Percentiles rank a stretch among this genome's conserved stretches.
These are phyloP conservation scores for Peucedramus taeniatus DNA, from an alignment of 2,113 vertebrate genomes.

Conservation along the genomic window DNA sequence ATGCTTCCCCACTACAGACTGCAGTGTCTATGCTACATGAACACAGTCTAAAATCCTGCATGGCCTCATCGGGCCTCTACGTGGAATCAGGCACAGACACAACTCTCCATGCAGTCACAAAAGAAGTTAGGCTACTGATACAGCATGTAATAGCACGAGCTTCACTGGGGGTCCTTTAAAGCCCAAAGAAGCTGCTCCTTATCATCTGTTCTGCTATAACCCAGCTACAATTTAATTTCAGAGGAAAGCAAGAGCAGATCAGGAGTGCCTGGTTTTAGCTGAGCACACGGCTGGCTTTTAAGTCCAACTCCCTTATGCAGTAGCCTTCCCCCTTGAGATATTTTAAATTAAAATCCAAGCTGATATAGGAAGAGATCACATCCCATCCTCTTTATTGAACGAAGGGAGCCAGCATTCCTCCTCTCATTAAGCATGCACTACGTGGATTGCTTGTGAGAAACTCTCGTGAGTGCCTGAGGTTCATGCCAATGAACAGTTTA, in stretches of 20 bases:
- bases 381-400: slow-evolving; percentile 22
- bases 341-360: slow-evolving; percentile 55
- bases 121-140: not conserved
- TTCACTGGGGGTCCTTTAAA: not conserved
- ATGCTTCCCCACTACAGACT: fast-evolving
- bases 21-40: not conserved
- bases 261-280: not conserved
- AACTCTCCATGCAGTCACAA: not conserved
- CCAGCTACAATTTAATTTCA: not conserved
- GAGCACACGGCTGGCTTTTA: not conserved
- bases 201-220: not conserved
- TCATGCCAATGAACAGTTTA: slow-evolving; percentile 62
- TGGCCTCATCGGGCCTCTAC: not conserved
- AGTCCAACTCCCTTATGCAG: not conserved
- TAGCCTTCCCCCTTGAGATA: not conserved
- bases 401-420: not conserved
- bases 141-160: fast-evolving
- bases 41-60: not conserved
- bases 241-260: not conserved
- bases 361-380: slow-evolving; percentile 24
- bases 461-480: slow-evolving; percentile 21
- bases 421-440: slow-evolving; percentile 30
- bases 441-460: not conserved
- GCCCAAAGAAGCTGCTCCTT: not conserved
- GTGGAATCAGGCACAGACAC: not conserved